Base-by-base conservation (phyloP, 2,113 vertebrate species). In the Macaca fascicularis region DNA sequence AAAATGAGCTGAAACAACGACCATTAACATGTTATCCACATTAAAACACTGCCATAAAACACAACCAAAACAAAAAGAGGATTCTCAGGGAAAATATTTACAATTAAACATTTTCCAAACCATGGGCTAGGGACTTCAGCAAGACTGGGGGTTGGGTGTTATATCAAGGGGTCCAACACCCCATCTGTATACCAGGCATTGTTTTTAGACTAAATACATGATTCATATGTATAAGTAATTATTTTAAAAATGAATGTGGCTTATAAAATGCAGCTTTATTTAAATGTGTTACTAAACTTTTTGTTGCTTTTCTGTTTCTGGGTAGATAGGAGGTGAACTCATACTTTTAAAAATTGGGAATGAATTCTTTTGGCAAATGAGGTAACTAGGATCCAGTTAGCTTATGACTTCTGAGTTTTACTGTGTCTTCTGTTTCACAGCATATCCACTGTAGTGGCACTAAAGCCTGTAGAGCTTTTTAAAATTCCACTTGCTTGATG, bases 211-310 rank as follows among this genome's bases (percentile, higher is more conserved):
- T 43, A 35, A 92, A 74, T 43, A 52, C 57, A 61, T 22, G 40
- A 96, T 11, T 70, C 59, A 70, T 23, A 12, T 3, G 5, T 75
- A 14, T 52, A 85, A 64, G 11, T 4, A 30, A 52, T 20, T 89
- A 12, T 57, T 70, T 92, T 55, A 38, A 32, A 91, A 91, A 82
- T 81, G 57, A 84, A 64, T 55, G 22, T 96, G 6, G 67, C 78
- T 89, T 85, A 57, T 67, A 89, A 76, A 92, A 76, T 61, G 25
- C 43, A 90, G 55, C 35, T 95, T 96, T 12, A 75, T 35, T 94
- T 61, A 70, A 69, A 93, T 92, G 17, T 82, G 4, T 86, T 89
- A n/a, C 3, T 35, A 81, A 94, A 85, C 23, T 67, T 95, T 94
- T 76, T 72, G 23, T 32, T 84, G 55, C 57, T 67, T 95, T 95